These are phyloP conservation scores for Stratiomys singularior DNA, from an alignment of 2,888 invertebrate genomes.

Conservation along the genomic window DNA sequence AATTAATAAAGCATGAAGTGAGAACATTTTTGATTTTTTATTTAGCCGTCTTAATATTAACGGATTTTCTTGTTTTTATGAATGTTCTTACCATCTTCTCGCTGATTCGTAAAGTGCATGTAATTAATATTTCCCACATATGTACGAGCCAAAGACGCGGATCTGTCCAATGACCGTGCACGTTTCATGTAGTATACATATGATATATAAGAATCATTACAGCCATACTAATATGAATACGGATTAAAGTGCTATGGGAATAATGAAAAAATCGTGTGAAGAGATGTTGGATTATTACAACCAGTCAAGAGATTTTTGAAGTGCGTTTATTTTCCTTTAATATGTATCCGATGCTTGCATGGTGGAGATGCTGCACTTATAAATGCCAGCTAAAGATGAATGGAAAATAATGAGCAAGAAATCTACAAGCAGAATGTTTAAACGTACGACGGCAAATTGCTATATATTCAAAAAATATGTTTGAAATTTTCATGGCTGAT, in stretches of 20 bases:
- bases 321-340: constrained; percentile 25
- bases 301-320: constrained; percentile 7
- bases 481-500: background rate
- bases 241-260: background rate
- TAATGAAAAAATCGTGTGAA: constrained; percentile 26
- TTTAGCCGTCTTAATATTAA: background rate
- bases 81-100: background rate
- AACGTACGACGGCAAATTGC: background rate
- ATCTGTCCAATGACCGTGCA: background rate
- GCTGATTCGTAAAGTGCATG: background rate
- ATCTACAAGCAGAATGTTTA: background rate
- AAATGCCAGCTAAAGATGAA: constrained; percentile 30
- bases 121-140: constrained; percentile 34
- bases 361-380: constrained; percentile 10
- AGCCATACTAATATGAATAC: background rate
- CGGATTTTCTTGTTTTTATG: background rate
- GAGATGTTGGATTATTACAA: constrained; percentile 17
- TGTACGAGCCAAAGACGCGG: background rate
- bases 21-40: background rate
- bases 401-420: background rate
- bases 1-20: constrained; percentile 23
- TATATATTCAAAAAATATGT: too few species aligned
- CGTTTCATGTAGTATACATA: background rate
- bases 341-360: background rate
- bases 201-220: background rate